Evolutionary conservation across 2,888 invertebrate genomes (phyloP).

Genomic region (Drosophila limbata): DNA sequence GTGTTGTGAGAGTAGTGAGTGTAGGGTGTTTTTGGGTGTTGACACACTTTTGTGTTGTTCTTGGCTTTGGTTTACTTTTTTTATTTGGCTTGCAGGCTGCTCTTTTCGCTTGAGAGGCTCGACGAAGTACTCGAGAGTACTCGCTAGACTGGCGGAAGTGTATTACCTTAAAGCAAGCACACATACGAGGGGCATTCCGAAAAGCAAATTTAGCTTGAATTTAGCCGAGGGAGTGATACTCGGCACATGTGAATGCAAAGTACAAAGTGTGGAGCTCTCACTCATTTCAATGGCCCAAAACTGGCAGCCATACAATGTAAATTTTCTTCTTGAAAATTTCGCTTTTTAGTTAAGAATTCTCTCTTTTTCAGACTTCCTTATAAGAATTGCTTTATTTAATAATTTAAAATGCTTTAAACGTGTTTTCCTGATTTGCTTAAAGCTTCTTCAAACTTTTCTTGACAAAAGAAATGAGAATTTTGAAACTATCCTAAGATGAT

Average conservation of each 20-base stretch:
- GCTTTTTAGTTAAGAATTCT: too few species aligned
- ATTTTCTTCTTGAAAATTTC: too few species aligned
- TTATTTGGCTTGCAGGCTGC: conserved; percentile 18
- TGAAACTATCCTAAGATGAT: too few species aligned
- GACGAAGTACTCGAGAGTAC: conserved; percentile 60
- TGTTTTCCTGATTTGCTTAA: too few species aligned
- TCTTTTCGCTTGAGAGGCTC: conserved; percentile 26
- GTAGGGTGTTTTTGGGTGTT: conserved; percentile 29
- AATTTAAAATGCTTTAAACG: too few species aligned
- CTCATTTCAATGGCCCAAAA: too few species aligned
- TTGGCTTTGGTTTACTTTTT: conserved; percentile 5
- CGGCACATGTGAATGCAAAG: not conserved
- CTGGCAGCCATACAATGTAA: too few species aligned
- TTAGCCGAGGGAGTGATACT: not conserved
- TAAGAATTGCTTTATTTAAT: too few species aligned
- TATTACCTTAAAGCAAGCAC: conserved; percentile 31
- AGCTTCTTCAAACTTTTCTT: too few species aligned
- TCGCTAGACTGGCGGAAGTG: conserved; percentile 45
- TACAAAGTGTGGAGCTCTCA: too few species aligned
- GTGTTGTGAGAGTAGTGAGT: conserved; percentile 22
- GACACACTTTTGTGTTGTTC: conserved; percentile 53
- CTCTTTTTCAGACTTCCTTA: too few species aligned
- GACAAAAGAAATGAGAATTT: too few species aligned
- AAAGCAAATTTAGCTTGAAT: not conserved
- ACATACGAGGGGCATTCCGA: conserved; percentile 32